Evolutionary conservation across 2,888 invertebrate species (phyloP).

Genomic region (Agrochola macilenta): DNA sequence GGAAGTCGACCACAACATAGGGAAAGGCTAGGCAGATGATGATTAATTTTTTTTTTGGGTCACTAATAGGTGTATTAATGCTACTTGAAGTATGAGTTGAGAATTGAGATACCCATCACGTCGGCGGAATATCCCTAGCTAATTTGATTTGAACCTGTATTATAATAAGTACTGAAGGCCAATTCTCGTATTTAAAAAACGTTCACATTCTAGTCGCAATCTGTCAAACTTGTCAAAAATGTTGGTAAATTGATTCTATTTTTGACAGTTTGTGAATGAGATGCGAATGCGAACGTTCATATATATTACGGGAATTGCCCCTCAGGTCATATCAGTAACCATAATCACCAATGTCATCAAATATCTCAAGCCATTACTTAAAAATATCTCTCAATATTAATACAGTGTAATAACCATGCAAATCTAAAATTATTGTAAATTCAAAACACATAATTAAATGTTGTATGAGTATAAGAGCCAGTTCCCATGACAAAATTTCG

Average conservation of each 20-base stretch:
- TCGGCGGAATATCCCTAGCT: neutral
- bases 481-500: neutral
- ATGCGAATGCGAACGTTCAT: too few species aligned
- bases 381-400: neutral
- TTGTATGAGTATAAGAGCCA: neutral
- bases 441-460: neutral
- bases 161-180: neutral
- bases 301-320: too few species aligned
- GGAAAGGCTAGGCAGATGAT: too few species aligned
- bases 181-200: too few species aligned
- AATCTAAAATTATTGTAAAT: neutral
- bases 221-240: too few species aligned
- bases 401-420: constrained; percentile 23
- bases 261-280: too few species aligned
- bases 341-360: neutral
- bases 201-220: too few species aligned
- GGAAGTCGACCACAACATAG: too few species aligned
- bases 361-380: neutral
- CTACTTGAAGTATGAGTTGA: neutral
- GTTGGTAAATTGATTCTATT: too few species aligned
- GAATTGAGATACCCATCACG: neutral
- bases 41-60: too few species aligned
- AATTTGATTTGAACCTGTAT: neutral
- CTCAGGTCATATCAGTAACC: neutral
- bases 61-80: too few species aligned